Percentiles rank a stretch among this genome's conserved stretches.
phyloP scores from a whole-genome alignment of 2,797 vertebrate species.

The Thamnophis elegans region DNA sequence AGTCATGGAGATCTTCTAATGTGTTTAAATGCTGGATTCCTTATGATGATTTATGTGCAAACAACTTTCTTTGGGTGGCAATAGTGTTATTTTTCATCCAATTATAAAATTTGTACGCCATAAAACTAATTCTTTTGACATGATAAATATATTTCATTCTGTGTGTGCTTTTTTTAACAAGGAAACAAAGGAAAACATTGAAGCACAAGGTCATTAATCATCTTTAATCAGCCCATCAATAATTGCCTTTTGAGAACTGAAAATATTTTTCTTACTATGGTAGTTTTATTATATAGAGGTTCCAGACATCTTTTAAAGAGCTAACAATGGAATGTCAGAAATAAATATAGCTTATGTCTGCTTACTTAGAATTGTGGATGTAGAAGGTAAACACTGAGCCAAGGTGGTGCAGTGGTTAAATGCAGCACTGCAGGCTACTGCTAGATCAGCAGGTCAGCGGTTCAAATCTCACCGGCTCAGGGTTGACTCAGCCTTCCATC shows the following conservation, averaged over 20 bases:
- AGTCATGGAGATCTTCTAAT: neutral
- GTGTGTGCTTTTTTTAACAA: neutral
- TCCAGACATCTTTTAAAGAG: neutral
- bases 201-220: constrained; percentile 23
- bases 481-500: no score
- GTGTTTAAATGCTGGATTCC: constrained; percentile 9
- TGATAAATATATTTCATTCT: constrained; percentile 27
- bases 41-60: constrained; percentile 23
- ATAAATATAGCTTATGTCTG: neutral
- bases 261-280: neutral
- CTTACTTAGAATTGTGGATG: neutral
- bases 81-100: constrained; percentile 24
- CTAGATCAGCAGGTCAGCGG: no score
- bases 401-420: no score
- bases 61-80: neutral
- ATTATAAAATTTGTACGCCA: constrained; percentile 10
- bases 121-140: constrained; percentile 17
- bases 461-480: no score
- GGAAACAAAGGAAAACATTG: constrained; percentile 1
- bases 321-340: neutral
- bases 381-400: neutral
- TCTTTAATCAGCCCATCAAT: neutral
- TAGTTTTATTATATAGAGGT: neutral
- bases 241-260: neutral
- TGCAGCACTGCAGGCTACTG: no score